phyloP scores from a whole-genome alignment of 2,888 invertebrate genomes.

The Catocala nupta region DNA sequence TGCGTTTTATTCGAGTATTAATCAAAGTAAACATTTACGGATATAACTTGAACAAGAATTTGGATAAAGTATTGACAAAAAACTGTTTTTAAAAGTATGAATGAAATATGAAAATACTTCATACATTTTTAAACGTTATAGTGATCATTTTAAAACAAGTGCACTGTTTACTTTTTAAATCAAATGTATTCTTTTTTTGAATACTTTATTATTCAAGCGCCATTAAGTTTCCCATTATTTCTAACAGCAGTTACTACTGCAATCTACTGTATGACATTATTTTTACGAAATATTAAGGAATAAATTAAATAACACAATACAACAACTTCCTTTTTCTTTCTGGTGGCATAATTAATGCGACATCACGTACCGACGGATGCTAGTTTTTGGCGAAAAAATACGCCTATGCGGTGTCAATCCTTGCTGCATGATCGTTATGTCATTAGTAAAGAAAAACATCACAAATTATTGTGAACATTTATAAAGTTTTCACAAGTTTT shows the following conservation, averaged over 20 bases:
- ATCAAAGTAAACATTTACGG: slow-evolving; percentile 25
- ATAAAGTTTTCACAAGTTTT: slow-evolving; percentile 1
- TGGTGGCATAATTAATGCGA: slow-evolving; percentile 62
- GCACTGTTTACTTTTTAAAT: too few relatives aligned
- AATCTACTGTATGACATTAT: neutral
- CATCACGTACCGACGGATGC: slow-evolving; percentile 75
- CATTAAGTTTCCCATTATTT: too few relatives aligned
- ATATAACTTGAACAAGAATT: slow-evolving; percentile 2
- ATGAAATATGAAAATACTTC: too few relatives aligned
- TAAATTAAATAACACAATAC: slow-evolving; percentile 33
- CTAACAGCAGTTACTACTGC: neutral
- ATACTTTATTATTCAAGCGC: too few relatives aligned
- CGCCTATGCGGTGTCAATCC: slow-evolving; percentile 67
- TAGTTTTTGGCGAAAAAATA: slow-evolving; percentile 79
- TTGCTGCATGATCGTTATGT: slow-evolving; percentile 27
- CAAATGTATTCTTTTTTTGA: too few relatives aligned
- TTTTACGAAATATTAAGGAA: slow-evolving; percentile 10
- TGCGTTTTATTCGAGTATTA: slow-evolving; percentile 32
- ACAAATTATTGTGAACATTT: slow-evolving; percentile 7
- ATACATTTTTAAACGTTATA: too few relatives aligned
- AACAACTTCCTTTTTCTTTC: slow-evolving; percentile 33
- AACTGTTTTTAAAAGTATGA: too few relatives aligned
- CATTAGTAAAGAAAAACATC: neutral
- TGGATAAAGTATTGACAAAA: too few relatives aligned
- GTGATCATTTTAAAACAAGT: too few relatives aligned